Conservation (phyloP, 2,888 invertebrate species). For the Trissoscelio sp. region DNA sequence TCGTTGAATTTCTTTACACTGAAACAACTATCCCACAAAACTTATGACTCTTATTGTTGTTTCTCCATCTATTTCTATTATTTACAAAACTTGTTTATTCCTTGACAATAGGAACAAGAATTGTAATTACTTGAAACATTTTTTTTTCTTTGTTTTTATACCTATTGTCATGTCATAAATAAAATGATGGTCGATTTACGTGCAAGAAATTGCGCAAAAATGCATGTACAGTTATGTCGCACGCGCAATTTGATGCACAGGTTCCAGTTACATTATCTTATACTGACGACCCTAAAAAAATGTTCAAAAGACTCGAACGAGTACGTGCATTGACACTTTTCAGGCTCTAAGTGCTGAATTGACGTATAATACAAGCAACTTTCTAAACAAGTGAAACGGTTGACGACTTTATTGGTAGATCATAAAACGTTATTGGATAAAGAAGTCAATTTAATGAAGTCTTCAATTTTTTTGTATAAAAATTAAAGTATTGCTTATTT, state of each 20-base stretch:
- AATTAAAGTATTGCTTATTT: no score
- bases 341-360: constrained; percentile 6
- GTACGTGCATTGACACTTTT: constrained; percentile 16
- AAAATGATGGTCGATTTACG: background rate
- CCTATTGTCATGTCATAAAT: background rate
- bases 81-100: no score
- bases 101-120: no score
- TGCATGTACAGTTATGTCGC: constrained; percentile 15
- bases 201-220: background rate
- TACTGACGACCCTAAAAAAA: constrained; percentile 20
- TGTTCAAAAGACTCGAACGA: constrained; percentile 19
- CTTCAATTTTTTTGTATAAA: no score
- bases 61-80: no score
- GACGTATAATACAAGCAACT: background rate
- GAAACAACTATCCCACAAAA: no score
- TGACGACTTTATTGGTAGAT: constrained; percentile 6
- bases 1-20: no score
- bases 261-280: constrained; percentile 12
- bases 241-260: constrained; percentile 4
- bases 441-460: no score
- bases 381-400: constrained; percentile 14
- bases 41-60: no score
- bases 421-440: no score
- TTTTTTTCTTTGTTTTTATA: background rate
- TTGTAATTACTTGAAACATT: no score